Evolutionary conservation across 2,888 invertebrate genomes (phyloP), one percentile per base, ranked within the genome.

Genomic region (Spisula solida): DNA sequence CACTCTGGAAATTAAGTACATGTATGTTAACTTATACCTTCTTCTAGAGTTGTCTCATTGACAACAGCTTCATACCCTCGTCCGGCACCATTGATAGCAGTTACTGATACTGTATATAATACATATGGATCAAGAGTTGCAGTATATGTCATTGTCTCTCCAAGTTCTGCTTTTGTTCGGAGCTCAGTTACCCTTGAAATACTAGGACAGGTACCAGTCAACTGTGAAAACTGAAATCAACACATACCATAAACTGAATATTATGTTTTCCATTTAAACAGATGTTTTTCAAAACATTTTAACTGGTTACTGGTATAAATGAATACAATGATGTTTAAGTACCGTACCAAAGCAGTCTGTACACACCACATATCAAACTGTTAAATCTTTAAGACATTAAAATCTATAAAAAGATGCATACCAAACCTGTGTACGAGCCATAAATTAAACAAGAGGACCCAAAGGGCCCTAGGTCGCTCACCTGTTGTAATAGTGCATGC

Each of bases 41-140:
- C 90, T 82, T 88, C 88, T 5, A 25, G 6, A 18, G 90, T 88
- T 34, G 51, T 81, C 29, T 78, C 14, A 25, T 51, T 85, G 16
- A 16, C 6, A n/a, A 56, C 48, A 20, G 84, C 88, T 41, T 31
- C 20, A 29, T 81, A 75, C 5, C 90, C 90, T 41, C 79, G 75
- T 4, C 90, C 90, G 55, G n/a, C 81, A 48, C 51, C 81, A 48
- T 88, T 90, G 18, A 90, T 79, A 70, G 90, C 90, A 60, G 84
- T 78, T 2, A 86, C 86, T 34, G 79, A 47, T 31, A 90, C 66
- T 31, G 34, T 82, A 60, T 88, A 90, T 10, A 25, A 20, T n/a
- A 56, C 79, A 70, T 86, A 81, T 18, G 90, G 90, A 5, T 55
- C 6, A 25, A 82, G 81, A 20, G 0, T 16, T 18, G 47, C 55